Conservation (phyloP, 1,140 invertebrate species). For the Hyles euphorbiae region DNA sequence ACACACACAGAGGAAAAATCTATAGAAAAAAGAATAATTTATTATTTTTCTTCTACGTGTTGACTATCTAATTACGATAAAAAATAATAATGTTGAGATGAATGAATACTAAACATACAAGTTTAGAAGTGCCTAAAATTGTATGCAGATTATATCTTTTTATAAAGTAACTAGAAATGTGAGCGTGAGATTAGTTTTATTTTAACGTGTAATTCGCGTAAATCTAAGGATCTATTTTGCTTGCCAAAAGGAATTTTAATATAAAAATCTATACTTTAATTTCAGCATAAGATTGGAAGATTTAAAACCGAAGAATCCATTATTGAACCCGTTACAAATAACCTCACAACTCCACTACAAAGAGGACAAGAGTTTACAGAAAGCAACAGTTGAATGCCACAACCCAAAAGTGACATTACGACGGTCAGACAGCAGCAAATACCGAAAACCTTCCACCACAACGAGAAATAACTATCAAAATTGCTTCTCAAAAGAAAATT, state of each 20-base stretch:
- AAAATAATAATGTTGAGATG: too few relatives aligned
- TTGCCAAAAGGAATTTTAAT: too few relatives aligned
- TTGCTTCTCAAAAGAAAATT: conserved; percentile 75
- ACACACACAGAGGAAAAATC: too few relatives aligned
- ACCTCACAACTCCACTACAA: conserved; percentile 85
- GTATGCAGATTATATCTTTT: not conserved
- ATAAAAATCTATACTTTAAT: conserved; percentile 15
- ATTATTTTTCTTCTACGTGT: too few relatives aligned
- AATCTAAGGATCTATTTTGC: too few relatives aligned
- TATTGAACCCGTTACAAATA: conserved; percentile 79
- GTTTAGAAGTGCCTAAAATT: not conserved
- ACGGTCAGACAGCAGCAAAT: conserved; percentile 77
- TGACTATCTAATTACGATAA: too few relatives aligned
- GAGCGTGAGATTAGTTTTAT: too few relatives aligned
- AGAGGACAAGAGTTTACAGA: conserved; percentile 85
- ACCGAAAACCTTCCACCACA: conserved; percentile 74
- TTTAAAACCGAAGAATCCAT: conserved; percentile 77
- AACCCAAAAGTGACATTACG: conserved; percentile 76
- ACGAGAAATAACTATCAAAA: conserved; percentile 79
- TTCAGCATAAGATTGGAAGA: conserved; percentile 76
- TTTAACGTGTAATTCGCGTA: too few relatives aligned
- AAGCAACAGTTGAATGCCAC: conserved; percentile 79
- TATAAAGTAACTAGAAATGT: too few relatives aligned
- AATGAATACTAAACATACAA: too few relatives aligned
- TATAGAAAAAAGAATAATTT: too few relatives aligned